Evolutionary conservation across 2,888 invertebrate species (phyloP).

Genomic region (Plagodis dolabraria): DNA sequence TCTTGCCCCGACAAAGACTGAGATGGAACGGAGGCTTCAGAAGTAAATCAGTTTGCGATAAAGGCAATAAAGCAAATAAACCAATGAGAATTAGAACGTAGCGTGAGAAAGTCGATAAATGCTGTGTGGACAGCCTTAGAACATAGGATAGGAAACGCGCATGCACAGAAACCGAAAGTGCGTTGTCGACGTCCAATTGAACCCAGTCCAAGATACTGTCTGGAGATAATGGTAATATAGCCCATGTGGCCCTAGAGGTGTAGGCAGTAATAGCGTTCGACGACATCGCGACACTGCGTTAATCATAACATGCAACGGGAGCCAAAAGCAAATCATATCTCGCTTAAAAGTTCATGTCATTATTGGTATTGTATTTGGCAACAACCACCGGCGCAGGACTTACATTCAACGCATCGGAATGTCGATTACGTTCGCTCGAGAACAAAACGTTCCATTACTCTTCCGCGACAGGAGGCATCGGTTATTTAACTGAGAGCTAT

Average conservation of each 20-base stretch:
- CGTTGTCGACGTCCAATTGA: slow-evolving; percentile 69
- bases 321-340: slow-evolving; percentile 43
- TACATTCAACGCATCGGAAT: slow-evolving; percentile 40
- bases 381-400: slow-evolving; percentile 43
- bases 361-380: slow-evolving; percentile 66
- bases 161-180: slow-evolving; percentile 63
- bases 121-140: slow-evolving; percentile 14
- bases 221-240: slow-evolving; percentile 75
- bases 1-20: too few relatives aligned
- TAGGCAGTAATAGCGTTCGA: slow-evolving; percentile 52
- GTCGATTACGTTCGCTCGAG: slow-evolving; percentile 47
- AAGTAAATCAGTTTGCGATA: too few relatives aligned
- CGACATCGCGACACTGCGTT: slow-evolving; percentile 58
- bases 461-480: slow-evolving; percentile 18
- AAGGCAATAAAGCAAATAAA: slow-evolving; percentile 15
- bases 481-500: slow-evolving; percentile 16
- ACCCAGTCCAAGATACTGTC: slow-evolving; percentile 80
- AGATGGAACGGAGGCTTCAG: not conserved
- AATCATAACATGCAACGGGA: slow-evolving; percentile 56
- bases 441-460: slow-evolving; percentile 35
- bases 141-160: slow-evolving; percentile 17
- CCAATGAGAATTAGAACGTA: slow-evolving; percentile 7
- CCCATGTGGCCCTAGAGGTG: slow-evolving; percentile 52
- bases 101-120: slow-evolving; percentile 14
- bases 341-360: slow-evolving; percentile 59